These are phyloP conservation scores for Remorina albescens DNA, from an alignment of 2,797 vertebrate genomes.

Conservation along the genomic window DNA sequence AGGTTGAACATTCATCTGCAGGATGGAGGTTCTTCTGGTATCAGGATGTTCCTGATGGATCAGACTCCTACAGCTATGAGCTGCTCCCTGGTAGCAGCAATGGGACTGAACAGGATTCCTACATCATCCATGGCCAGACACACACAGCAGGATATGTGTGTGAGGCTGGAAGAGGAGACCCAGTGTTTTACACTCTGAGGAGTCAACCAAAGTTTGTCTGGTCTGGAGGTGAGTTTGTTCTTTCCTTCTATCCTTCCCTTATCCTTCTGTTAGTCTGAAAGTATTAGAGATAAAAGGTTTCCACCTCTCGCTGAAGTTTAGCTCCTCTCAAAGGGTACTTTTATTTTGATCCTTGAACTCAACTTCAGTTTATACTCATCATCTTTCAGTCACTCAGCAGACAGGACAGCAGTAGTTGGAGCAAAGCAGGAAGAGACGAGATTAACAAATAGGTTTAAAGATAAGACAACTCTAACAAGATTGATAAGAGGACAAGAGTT, in stretches of 20 bases:
- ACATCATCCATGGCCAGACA: constrained; percentile 33
- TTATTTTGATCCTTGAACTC: not conserved
- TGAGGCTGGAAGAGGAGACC: constrained; percentile 60
- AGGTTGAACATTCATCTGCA: constrained; percentile 25
- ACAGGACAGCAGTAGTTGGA: not conserved
- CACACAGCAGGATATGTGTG: constrained; percentile 60
- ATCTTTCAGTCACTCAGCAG: not conserved
- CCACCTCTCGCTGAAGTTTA: too few relatives aligned
- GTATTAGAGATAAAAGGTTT: too few relatives aligned
- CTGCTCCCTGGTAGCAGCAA: constrained; percentile 39
- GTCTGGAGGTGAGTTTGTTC: constrained; percentile 45
- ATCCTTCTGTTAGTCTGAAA: too few relatives aligned
- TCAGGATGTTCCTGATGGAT: constrained; percentile 7
- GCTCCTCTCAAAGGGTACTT: too few relatives aligned
- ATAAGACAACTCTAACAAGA: too few relatives aligned
- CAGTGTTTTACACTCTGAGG: not conserved
- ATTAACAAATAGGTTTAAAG: not conserved
- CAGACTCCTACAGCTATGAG: constrained; percentile 13
- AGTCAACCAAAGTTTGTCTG: constrained; percentile 37
- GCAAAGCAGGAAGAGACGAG: not conserved
- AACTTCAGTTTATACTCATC: not conserved
- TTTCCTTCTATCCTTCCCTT: too few relatives aligned
- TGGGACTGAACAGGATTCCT: constrained; percentile 30
- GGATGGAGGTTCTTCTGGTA: constrained; percentile 70
- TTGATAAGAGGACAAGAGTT: too few relatives aligned